Evolutionary conservation across 1,140 invertebrate genomes (phyloP).

Genomic region (Neuroterus valhalla): DNA sequence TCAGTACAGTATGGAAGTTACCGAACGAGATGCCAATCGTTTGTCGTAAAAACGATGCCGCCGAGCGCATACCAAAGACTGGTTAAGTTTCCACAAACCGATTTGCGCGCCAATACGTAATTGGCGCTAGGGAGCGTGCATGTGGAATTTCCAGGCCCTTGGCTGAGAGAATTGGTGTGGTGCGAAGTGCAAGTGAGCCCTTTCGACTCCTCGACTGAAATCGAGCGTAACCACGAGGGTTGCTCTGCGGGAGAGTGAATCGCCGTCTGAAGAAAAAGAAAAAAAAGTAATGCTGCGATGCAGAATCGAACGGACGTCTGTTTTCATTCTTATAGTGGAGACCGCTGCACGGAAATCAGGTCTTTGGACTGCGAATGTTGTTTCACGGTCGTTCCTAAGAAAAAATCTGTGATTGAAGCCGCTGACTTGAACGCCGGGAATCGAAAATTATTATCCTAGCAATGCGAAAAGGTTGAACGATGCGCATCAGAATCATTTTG

Average conservation of each 20-base stretch:
- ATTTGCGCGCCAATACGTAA: conserved; percentile 49
- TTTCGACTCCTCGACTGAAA: conserved; percentile 40
- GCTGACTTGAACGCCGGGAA: not conserved
- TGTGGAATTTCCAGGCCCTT: conserved; percentile 45
- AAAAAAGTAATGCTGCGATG: not conserved
- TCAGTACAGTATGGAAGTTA: conserved; percentile 43
- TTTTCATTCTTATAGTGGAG: not conserved
- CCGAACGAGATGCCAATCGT: conserved; percentile 45
- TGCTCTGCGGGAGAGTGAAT: conserved; percentile 18
- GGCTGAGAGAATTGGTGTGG: conserved; percentile 36
- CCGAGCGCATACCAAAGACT: conserved; percentile 36
- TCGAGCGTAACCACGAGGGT: conserved; percentile 37
- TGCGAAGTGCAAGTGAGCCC: conserved; percentile 27
- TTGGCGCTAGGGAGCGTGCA: conserved; percentile 39
- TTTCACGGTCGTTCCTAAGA: conserved; percentile 12
- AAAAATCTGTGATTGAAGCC: not conserved
- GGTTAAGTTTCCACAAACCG: conserved; percentile 42
- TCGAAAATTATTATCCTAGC: not conserved
- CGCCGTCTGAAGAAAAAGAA: not conserved
- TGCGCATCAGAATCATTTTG: not conserved
- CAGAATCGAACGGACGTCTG: not conserved
- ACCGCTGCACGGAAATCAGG: conserved; percentile 13
- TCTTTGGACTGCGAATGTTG: not conserved
- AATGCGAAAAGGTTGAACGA: not conserved
- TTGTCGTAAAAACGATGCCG: conserved; percentile 50